Evolutionary conservation across 2,888 invertebrate genomes (phyloP).

Genomic region (Eristalis tenax): DNA sequence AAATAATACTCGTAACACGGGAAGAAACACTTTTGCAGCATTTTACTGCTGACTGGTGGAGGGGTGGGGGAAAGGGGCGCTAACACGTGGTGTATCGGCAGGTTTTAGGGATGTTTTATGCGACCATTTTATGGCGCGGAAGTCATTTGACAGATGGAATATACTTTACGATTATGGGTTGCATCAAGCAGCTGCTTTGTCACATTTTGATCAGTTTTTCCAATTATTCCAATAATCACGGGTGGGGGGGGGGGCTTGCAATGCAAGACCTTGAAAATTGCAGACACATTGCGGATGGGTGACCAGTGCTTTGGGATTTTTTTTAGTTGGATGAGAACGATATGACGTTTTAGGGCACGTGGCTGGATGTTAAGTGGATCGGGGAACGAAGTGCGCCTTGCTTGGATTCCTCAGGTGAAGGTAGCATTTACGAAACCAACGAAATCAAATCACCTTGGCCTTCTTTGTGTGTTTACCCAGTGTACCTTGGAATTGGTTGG

Average conservation of each 20-base stretch:
- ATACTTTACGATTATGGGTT: slow-evolving; percentile 41
- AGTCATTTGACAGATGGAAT: slow-evolving; percentile 42
- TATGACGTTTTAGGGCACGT: too few relatives aligned
- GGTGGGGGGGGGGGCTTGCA: not conserved
- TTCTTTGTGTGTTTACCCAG: too few relatives aligned
- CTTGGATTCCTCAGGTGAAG: too few relatives aligned
- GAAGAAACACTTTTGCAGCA: slow-evolving; percentile 16
- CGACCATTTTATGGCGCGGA: slow-evolving; percentile 36
- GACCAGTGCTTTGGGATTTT: too few relatives aligned
- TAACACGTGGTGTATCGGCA: slow-evolving; percentile 8
- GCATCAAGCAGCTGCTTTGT: slow-evolving; percentile 11
- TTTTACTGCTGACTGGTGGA: not conserved
- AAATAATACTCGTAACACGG: not conserved
- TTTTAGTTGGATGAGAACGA: too few relatives aligned
- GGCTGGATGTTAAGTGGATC: too few relatives aligned
- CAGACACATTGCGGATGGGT: too few relatives aligned
- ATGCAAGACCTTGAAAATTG: not conserved
- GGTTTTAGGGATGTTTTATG: slow-evolving; percentile 35
- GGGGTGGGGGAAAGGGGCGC: not conserved
- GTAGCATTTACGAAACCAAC: too few relatives aligned
- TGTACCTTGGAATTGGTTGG: too few relatives aligned
- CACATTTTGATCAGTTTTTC: slow-evolving; percentile 4
- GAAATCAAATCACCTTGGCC: too few relatives aligned
- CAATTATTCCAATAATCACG: not conserved
- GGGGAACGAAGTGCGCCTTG: too few relatives aligned